Evolutionary conservation across 2,888 invertebrate genomes (phyloP).

Genomic region (Toxonevra muliebris): DNA sequence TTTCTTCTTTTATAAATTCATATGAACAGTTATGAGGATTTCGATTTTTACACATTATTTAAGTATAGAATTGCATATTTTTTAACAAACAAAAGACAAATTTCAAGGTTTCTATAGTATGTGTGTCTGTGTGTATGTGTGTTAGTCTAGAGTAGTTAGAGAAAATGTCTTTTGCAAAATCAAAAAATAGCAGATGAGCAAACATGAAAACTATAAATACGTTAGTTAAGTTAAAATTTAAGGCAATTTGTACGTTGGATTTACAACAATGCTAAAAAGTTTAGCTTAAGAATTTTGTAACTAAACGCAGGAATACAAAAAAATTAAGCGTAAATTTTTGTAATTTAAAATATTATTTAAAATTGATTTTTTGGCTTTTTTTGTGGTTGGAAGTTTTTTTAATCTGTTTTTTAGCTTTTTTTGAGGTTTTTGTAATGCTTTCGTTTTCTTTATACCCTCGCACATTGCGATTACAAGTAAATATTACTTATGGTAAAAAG

Average conservation of each 20-base stretch:
- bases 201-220: too few relatives aligned
- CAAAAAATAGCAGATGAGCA: too few relatives aligned
- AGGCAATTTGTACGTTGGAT: conserved; percentile 35
- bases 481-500: conserved; percentile 25
- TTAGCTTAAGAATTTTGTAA: conserved; percentile 20
- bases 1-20: conserved; percentile 13
- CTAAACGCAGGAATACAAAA: conserved; percentile 28
- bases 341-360: conserved; percentile 35
- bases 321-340: conserved; percentile 32
- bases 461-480: conserved; percentile 22
- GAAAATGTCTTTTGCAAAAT: too few relatives aligned
- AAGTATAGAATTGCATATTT: conserved; percentile 9
- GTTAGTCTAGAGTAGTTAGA: too few relatives aligned
- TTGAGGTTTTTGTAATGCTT: conserved; percentile 25
- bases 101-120: neutral
- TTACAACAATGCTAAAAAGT: conserved; percentile 21
- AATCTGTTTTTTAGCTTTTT: conserved; percentile 31
- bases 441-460: conserved; percentile 34
- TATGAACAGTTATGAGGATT: conserved; percentile 3
- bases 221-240: conserved; percentile 11
- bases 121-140: neutral
- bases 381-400: conserved; percentile 36
- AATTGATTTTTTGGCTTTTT: conserved; percentile 27
- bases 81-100: conserved; percentile 1
- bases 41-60: neutral